Base-by-base conservation (phyloP, 53 echinoderm and acorn worm species). In the Holothuria leucospilota region DNA sequence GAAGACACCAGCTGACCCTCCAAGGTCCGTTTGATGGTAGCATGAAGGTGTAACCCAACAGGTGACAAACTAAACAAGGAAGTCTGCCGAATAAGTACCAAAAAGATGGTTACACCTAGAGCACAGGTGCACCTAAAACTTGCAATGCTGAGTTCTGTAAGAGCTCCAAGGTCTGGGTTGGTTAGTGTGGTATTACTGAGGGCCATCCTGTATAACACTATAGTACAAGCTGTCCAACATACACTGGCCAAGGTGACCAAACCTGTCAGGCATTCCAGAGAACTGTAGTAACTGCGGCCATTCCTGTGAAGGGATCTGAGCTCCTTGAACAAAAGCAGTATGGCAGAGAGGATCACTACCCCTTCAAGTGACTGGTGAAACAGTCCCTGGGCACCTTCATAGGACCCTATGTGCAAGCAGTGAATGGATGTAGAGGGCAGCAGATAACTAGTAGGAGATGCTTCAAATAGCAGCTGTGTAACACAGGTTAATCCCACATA, bases 211-310 rank as follows among this genome's bases (percentile, higher is more conserved):
- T 39, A 20, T 15, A 80, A 1, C 28, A 80, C 5, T 0, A 34
- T 61, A 13, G 80, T 27, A 61, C 53, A 27, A 20, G 80, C 80
- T 20, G 61, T 59, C 12, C 20, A 58, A 38, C 15, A 26, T 13
- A 20, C 6, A 34, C 59, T 29, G 14, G 24, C 15, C 16, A 80
- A 11, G 11, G 80, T 80, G 60, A 80, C 20, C 11, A 80, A 59
- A 21, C 59, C 29, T 38, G 16, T 15, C 80, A 51, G 29, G 80
- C 80, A 80, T 28, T 38, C 61, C 0, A 80, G 14, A 30, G 56
- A 58, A 80, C 62, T 21, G 10, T 80, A 80, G 39, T 80, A 80
- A 29, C 80, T 80, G 24, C 59, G 38, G 18, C 80, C 80, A 14
- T 26, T 61, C 20, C 52, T 27, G 27, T 80, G 62, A 38, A 80